Evolutionary conservation across 1,140 invertebrate genomes (phyloP), one percentile per base, ranked within the genome.

Genomic region (Ooceraea biroi): DNA sequence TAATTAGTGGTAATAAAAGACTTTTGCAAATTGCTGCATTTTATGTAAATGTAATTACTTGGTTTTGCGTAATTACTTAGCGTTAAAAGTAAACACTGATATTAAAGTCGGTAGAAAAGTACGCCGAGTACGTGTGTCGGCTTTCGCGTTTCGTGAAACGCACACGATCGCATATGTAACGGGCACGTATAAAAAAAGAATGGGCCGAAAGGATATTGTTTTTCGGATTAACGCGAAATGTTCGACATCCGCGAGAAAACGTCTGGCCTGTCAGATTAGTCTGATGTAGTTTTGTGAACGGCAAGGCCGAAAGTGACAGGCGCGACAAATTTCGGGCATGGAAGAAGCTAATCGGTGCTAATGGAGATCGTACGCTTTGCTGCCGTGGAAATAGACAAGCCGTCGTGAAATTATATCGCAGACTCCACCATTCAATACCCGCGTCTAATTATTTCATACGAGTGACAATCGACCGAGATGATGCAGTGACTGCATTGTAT

Each of bases 261-360:
- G 25, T 36, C 36, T 36, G 19, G 22, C 55, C 27, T 69, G 83
- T 69, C 65, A 46, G 46, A 44, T 50, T 27, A 46, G 52, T 36
- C 27, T 30, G 48, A 19, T 36, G 60, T 36, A 65, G 57, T 65
- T 66, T 36, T 12, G 66, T 22, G 55, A 36, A 25, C 46, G 44
- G 69, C 65, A 66, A 85, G 71, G 82, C 80, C 71, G 36, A 50
- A 36, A 65, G 66, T 77, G 82, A 76, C 82, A 76, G 30, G 71
- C 84, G 61, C 46, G 71, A 85, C 82, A 57, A 85, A 85, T 85
- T 36, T 85, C 41, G 72, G 74, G 52, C 55, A 65, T 55, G 58
- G 57, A 71, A 61, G 57, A 72, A 68, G 71, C 84, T 85, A 85
- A 85, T 85, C 61, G 84, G 41, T 58, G 82, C 72, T 85, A 83